A percentile compares a stretch with the other conserved stretches of the same genome.
phyloP scores from a whole-genome alignment of 2,797 vertebrate species.

The Trachops cirrhosus region DNA sequence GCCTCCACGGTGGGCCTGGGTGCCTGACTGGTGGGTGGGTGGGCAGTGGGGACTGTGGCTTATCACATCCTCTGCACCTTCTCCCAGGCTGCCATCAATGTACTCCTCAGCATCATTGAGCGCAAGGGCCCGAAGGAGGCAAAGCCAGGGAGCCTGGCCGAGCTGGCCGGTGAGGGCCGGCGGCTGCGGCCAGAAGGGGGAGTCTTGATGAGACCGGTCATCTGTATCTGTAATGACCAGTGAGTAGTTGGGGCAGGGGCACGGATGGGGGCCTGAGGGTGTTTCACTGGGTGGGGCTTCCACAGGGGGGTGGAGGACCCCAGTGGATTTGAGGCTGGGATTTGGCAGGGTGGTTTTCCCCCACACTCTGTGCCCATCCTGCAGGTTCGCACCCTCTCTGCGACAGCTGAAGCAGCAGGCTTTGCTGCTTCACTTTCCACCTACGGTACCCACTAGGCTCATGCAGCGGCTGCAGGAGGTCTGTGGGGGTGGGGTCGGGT shows the following conservation, averaged over 20 bases:
- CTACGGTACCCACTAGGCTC: slow-evolving; percentile 90
- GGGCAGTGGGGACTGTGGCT: neutral
- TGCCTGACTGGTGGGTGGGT: rapidly evolving
- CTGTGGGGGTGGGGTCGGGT: too few species aligned
- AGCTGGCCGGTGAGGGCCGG: slow-evolving; percentile 60
- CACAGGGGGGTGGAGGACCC: neutral
- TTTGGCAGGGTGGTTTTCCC: neutral
- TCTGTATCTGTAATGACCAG: slow-evolving; percentile 99
- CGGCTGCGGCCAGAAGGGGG: slow-evolving; percentile 86
- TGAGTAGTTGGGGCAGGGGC: slow-evolving; percentile 77
- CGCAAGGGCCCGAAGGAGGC: slow-evolving; percentile 83
- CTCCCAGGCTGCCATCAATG: slow-evolving; percentile 89
- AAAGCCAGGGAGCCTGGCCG: rapidly evolving
- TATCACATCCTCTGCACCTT: rapidly evolving
- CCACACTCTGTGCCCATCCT: rapidly evolving
- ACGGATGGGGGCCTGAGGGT: too few species aligned
- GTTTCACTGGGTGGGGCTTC: neutral
- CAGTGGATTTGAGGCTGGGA: neutral
- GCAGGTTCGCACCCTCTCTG: slow-evolving; percentile 91
- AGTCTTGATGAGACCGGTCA: slow-evolving; percentile 90
- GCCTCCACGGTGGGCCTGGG: slow-evolving; percentile 87
- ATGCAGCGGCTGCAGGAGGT: slow-evolving; percentile 94
- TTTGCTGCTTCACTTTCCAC: slow-evolving; percentile 91
- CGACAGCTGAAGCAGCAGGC: slow-evolving; percentile 93
- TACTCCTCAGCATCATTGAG: slow-evolving; percentile 90